Conservation (phyloP, 2,113 vertebrate genomes). For the Canis aureus region DNA sequence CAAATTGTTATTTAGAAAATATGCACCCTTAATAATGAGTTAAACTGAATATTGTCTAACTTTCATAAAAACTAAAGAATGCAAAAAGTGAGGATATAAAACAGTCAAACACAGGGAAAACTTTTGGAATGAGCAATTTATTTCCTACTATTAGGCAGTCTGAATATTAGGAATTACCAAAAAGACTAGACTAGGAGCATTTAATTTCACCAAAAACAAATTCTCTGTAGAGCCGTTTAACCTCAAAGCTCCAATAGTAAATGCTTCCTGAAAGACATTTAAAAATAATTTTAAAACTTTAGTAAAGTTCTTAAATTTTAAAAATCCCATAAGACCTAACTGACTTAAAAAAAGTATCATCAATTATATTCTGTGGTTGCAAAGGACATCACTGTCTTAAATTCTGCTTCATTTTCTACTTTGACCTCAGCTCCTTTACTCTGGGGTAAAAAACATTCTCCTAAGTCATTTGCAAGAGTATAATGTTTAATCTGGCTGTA, state of each 20-base stretch:
- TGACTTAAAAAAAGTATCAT: not conserved
- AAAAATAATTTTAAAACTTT: not conserved
- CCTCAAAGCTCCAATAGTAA: not conserved
- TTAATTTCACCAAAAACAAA: not conserved
- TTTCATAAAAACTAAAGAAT: slow-evolving; percentile 29
- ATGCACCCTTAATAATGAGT: not conserved
- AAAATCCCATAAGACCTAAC: not conserved
- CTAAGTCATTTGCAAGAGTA: not conserved
- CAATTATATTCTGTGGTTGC: not conserved
- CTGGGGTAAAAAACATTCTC: not conserved
- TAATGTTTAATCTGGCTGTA: not conserved
- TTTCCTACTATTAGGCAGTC: not conserved
- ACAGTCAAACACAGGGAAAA: not conserved
- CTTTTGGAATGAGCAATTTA: slow-evolving; percentile 14
- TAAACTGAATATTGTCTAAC: not conserved
- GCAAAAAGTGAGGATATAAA: not conserved
- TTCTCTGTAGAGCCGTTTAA: not conserved
- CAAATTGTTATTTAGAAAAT: slow-evolving; percentile 61
- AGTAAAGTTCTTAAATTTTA: not conserved
- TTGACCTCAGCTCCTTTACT: not conserved
- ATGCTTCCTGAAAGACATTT: not conserved
- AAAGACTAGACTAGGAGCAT: slow-evolving; percentile 1
- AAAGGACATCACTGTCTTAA: not conserved
- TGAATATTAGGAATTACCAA: slow-evolving; percentile 48
- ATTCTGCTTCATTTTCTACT: not conserved